Evolutionary conservation across 2,113 vertebrate species (phyloP).

Genomic region (Ictalurus furcatus): DNA sequence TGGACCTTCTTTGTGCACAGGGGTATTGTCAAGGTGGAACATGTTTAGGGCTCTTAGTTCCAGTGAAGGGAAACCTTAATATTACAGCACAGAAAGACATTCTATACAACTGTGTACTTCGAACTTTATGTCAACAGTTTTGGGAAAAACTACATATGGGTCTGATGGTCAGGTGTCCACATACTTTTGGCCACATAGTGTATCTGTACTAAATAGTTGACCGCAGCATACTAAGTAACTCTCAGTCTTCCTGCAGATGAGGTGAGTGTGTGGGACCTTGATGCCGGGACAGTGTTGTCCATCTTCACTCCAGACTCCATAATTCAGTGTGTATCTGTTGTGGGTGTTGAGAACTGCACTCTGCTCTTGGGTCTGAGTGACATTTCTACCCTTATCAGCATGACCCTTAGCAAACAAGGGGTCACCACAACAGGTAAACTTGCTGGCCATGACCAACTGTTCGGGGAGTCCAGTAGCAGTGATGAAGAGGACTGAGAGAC

Average conservation of each 20-base stretch:
- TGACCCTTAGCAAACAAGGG: slow-evolving; percentile 49
- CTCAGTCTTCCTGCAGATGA: slow-evolving; percentile 49
- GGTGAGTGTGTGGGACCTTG: slow-evolving; percentile 65
- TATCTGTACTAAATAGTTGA: background rate
- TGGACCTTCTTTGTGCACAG: no score
- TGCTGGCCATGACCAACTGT: slow-evolving; percentile 51
- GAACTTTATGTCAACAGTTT: background rate
- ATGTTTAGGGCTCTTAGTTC: background rate
- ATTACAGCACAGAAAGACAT: background rate
- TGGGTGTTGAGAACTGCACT: slow-evolving; percentile 50
- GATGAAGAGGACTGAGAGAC: slow-evolving; percentile 59
- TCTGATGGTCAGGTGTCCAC: background rate
- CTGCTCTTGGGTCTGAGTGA: slow-evolving; percentile 63
- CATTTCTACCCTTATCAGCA: slow-evolving; percentile 60
- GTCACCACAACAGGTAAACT: slow-evolving; percentile 17
- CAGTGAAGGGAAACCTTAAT: background rate
- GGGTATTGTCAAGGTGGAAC: no score
- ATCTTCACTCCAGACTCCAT: slow-evolving; percentile 65
- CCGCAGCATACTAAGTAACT: background rate
- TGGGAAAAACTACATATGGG: background rate
- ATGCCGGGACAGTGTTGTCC: slow-evolving; percentile 54
- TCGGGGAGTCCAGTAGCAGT: slow-evolving; percentile 67
- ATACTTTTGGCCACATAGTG: background rate
- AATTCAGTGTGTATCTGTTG: slow-evolving; percentile 55
- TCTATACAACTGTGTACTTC: background rate